These are phyloP conservation scores for Bryconaethiops microstoma DNA, from an alignment of 2,797 vertebrate genomes.

Conservation along the genomic window DNA sequence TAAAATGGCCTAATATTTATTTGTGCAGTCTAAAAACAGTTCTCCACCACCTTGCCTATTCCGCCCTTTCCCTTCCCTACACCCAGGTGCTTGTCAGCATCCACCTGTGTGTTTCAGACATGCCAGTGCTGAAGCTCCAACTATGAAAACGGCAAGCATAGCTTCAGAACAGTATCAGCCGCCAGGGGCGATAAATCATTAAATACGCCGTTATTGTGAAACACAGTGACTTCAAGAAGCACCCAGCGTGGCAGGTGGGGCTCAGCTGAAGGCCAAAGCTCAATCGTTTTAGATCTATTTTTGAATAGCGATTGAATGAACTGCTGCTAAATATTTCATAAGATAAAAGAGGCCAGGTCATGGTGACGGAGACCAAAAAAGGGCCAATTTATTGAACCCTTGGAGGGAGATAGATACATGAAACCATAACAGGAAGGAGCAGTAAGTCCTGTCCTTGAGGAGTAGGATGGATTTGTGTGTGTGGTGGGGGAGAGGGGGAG, in stretches of 20 bases:
- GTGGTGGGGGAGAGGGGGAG: slow-evolving; percentile 11
- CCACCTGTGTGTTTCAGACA: slow-evolving; percentile 24
- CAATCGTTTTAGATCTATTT: slow-evolving; percentile 60
- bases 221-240: slow-evolving; percentile 53
- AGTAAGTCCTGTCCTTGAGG: slow-evolving; percentile 59
- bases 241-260: slow-evolving; percentile 34
- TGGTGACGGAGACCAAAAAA: slow-evolving; percentile 57
- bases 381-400: slow-evolving; percentile 59
- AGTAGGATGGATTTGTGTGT: slow-evolving; percentile 33
- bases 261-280: slow-evolving; percentile 52
- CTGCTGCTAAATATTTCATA: slow-evolving; percentile 64
- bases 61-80: slow-evolving; percentile 5
- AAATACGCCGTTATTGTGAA: slow-evolving; percentile 61
- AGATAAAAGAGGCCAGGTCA: slow-evolving; percentile 58
- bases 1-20: slow-evolving; percentile 35
- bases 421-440: slow-evolving; percentile 62
- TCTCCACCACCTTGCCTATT: slow-evolving; percentile 7
- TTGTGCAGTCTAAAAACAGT: slow-evolving; percentile 32
- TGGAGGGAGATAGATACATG: slow-evolving; percentile 59
- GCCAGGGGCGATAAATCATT: slow-evolving; percentile 54
- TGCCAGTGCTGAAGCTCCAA: slow-evolving; percentile 24
- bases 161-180: slow-evolving; percentile 29
- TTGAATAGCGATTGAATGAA: slow-evolving; percentile 64
- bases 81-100: slow-evolving; percentile 44
- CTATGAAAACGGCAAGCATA: slow-evolving; percentile 27